These are phyloP conservation scores for Tympanuchus pallidicinctus DNA, from an alignment of 2,113 vertebrate species.

Conservation along the genomic window DNA sequence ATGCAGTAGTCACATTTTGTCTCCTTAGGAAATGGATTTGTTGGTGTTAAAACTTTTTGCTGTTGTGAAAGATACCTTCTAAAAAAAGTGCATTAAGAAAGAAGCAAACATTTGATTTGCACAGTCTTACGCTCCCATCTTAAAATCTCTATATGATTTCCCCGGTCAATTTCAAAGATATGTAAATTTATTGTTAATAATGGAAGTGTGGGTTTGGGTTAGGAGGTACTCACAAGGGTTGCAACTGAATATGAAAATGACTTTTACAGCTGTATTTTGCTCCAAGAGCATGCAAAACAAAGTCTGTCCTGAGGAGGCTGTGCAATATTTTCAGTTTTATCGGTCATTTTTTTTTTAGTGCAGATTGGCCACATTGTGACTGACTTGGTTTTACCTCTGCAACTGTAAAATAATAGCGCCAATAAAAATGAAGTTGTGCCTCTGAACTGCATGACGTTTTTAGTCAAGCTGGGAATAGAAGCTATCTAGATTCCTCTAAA, in stretches of 20 bases:
- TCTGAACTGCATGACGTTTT: neutral
- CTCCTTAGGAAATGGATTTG: neutral
- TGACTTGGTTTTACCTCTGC: neutral
- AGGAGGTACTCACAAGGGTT: neutral
- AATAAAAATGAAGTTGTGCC: neutral
- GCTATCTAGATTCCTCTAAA: accelerated
- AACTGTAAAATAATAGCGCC: neutral
- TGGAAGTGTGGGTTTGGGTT: neutral
- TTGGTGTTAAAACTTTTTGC: neutral
- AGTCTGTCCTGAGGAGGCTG: neutral
- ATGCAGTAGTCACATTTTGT: neutral
- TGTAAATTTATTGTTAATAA: neutral
- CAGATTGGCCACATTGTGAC: neutral
- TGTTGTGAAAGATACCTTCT: neutral
- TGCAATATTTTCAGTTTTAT: neutral
- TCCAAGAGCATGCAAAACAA: neutral
- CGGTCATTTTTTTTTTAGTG: neutral
- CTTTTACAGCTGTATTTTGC: neutral
- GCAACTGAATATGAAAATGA: neutral
- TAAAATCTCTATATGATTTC: neutral
- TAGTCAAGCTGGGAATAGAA: neutral
- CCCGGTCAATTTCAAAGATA: neutral
- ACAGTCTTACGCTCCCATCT: neutral
- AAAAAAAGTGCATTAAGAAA: neutral
- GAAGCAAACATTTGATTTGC: neutral